phyloP scores from a whole-genome alignment of 2,797 vertebrate genomes.

The Argentina silus region DNA sequence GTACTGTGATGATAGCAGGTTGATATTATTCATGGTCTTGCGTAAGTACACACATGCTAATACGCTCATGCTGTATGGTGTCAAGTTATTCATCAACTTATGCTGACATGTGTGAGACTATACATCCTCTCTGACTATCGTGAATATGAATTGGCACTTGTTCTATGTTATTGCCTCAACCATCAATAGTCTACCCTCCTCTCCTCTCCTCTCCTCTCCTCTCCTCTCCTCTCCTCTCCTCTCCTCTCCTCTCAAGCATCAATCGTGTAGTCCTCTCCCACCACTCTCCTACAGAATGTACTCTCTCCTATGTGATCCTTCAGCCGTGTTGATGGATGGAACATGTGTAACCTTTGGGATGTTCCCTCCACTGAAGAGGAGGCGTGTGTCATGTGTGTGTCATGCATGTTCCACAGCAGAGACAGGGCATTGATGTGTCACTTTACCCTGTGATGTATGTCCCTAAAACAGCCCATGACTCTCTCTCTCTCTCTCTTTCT shows the following conservation, averaged over 20 bases:
- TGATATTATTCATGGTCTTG: background rate
- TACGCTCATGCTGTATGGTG: background rate
- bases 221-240: too few relatives aligned
- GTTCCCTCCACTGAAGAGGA: background rate
- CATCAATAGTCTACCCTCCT: background rate
- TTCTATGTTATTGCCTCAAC: background rate
- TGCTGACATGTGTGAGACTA: background rate
- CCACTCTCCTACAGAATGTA: background rate
- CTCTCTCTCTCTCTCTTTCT: background rate
- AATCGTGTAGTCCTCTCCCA: background rate
- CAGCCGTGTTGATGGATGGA: slow-evolving; percentile 5
- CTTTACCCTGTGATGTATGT: background rate
- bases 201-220: too few relatives aligned
- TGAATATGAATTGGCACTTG: background rate
- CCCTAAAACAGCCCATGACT: background rate
- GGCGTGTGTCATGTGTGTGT: background rate
- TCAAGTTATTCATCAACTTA: too few relatives aligned
- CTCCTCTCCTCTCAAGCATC: background rate
- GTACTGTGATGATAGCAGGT: background rate
- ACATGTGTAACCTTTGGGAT: slow-evolving; percentile 2
- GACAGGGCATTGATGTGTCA: slow-evolving; percentile 9
- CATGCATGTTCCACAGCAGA: background rate
- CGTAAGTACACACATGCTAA: background rate
- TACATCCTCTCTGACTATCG: background rate
- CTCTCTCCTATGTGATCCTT: background rate